These are phyloP conservation scores for Bombus soroeensis DNA, from an alignment of 1,140 invertebrate species.

Conservation along the genomic window DNA sequence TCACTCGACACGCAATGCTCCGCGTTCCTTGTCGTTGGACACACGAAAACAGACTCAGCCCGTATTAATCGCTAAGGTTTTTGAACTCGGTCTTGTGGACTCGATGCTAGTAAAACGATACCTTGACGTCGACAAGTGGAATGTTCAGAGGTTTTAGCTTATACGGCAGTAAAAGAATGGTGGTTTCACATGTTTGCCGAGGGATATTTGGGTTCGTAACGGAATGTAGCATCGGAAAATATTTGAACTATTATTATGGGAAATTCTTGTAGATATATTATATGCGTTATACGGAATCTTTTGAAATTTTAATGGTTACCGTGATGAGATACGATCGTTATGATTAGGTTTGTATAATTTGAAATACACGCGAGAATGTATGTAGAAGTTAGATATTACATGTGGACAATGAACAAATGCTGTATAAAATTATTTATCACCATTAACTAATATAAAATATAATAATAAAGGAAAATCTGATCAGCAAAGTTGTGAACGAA, in stretches of 20 bases:
- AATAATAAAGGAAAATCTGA: not conserved
- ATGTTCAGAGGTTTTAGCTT: not conserved
- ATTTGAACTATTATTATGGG: not conserved
- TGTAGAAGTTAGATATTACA: not conserved
- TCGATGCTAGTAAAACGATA: not conserved
- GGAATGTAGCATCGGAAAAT: not conserved
- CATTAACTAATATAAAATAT: not conserved
- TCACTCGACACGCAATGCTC: constrained; percentile 69
- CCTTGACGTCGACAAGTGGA: not conserved
- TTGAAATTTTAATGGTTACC: not conserved
- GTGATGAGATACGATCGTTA: not conserved
- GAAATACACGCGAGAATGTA: not conserved
- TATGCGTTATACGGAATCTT: too few relatives aligned
- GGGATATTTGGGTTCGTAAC: not conserved
- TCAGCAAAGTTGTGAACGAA: not conserved
- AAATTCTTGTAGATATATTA: not conserved
- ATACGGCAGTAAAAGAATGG: not conserved
- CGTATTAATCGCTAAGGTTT: not conserved
- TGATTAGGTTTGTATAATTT: not conserved
- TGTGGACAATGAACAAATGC: too few relatives aligned
- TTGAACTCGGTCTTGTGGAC: not conserved
- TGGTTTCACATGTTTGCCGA: not conserved
- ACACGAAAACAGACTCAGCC: constrained; percentile 58
- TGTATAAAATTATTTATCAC: too few relatives aligned
- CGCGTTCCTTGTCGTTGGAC: constrained; percentile 45